Conservation (phyloP, 2,113 vertebrate genomes). For the Tenrec ecaudatus region DNA sequence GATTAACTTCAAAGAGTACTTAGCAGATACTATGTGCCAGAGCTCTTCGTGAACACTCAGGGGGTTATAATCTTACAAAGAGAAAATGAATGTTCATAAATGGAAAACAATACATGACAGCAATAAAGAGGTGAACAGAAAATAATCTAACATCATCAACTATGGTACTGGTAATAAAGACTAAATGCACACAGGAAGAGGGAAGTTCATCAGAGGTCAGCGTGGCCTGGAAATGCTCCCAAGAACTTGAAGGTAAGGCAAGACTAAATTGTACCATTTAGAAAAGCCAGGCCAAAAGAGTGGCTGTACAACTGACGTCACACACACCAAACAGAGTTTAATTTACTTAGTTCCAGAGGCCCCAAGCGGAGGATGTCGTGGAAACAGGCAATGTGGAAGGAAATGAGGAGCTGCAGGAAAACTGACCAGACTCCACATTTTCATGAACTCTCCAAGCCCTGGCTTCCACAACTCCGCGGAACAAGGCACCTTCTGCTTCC, state of each 20-base stretch:
- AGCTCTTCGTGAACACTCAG: neutral
- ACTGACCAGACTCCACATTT: neutral
- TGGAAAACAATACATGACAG: neutral
- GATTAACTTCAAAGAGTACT: slow-evolving; percentile 8
- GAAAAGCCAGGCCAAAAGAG: slow-evolving; percentile 28
- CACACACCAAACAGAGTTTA: slow-evolving; percentile 33
- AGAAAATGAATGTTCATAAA: neutral
- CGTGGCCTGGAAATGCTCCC: slow-evolving; percentile 26
- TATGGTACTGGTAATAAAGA: slow-evolving; percentile 19
- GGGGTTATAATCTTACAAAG: neutral
- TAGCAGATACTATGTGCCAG: neutral
- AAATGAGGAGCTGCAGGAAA: neutral
- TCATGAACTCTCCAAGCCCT: neutral
- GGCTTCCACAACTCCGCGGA: neutral
- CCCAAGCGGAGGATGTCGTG: neutral
- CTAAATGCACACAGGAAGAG: neutral
- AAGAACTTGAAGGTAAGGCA: slow-evolving; percentile 51
- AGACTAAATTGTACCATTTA: slow-evolving; percentile 25
- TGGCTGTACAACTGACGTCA: slow-evolving; percentile 24
- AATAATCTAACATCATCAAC: neutral
- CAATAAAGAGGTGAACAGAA: neutral
- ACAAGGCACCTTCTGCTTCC: neutral
- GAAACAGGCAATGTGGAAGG: slow-evolving; percentile 4
- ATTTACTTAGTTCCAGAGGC: slow-evolving; percentile 12
- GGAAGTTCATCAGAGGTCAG: neutral